Evolutionary conservation across 2,113 vertebrate genomes (phyloP).

Genomic region (Ardeotis arabs): DNA sequence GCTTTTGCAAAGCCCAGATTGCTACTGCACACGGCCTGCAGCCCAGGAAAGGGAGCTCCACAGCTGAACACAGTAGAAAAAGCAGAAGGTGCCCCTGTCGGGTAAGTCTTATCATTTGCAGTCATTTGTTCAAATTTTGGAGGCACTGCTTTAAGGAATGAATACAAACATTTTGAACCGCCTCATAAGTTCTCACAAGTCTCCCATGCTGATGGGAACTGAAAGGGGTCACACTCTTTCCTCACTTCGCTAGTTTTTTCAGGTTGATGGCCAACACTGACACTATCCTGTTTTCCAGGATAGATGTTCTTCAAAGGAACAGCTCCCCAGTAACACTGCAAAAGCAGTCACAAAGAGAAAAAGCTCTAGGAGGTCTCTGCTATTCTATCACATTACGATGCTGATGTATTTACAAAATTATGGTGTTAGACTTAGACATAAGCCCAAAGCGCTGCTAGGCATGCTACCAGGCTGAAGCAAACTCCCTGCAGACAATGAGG

Average conservation of each 20-base stretch:
- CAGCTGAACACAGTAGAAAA: background rate
- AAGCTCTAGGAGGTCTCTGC: background rate
- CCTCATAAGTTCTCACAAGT: background rate
- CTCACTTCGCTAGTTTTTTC: background rate
- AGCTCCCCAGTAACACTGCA: background rate
- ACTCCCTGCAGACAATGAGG: background rate
- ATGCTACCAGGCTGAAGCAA: background rate
- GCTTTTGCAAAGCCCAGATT: background rate
- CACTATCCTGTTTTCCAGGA: background rate
- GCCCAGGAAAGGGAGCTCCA: background rate
- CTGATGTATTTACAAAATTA: background rate
- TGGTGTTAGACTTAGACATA: background rate
- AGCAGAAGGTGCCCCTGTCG: background rate
- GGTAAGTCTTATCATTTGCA: background rate
- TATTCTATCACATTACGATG: background rate
- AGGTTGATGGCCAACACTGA: background rate
- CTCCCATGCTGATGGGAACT: background rate
- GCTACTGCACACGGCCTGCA: background rate
- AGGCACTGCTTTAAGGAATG: background rate
- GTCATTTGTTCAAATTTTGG: background rate
- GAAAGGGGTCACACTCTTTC: background rate
- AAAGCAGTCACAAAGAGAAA: background rate
- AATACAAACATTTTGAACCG: background rate
- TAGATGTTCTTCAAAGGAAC: background rate
- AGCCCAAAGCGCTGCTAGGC: background rate